Evolutionary conservation across 1,140 invertebrate genomes (phyloP).

Genomic region (Augochlora pura): DNA sequence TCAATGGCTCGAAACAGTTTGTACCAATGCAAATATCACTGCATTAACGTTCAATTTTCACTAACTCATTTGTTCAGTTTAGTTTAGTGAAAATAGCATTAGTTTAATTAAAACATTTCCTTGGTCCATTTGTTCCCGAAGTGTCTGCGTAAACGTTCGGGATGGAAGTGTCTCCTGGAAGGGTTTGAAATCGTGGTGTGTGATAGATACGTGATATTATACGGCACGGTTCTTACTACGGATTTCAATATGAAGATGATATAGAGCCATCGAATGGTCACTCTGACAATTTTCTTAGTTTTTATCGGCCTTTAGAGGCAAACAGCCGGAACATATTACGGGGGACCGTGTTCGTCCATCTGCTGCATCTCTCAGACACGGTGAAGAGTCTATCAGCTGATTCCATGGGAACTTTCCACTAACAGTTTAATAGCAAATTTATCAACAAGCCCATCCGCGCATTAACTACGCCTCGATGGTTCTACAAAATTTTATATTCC

Average conservation of each 20-base stretch:
- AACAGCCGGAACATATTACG: constrained; percentile 52
- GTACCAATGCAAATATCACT: too few relatives aligned
- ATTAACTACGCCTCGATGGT: background rate
- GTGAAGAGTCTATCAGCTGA: constrained; percentile 37
- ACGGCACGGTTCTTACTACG: background rate
- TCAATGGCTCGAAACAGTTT: too few relatives aligned
- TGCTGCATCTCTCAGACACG: constrained; percentile 40
- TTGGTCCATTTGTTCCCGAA: too few relatives aligned
- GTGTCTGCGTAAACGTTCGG: too few relatives aligned
- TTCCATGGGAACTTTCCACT: constrained; percentile 42
- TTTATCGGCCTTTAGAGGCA: constrained; percentile 28
- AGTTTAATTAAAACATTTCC: too few relatives aligned
- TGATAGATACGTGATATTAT: too few relatives aligned
- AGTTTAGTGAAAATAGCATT: too few relatives aligned
- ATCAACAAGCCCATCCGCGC: background rate
- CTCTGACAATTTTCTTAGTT: constrained; percentile 28
- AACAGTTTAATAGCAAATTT: constrained; percentile 28
- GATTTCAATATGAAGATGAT: background rate
- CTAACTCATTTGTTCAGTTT: too few relatives aligned
- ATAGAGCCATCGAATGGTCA: constrained; percentile 8
- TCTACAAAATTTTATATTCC: too few relatives aligned
- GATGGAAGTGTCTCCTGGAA: too few relatives aligned
- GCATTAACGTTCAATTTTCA: too few relatives aligned
- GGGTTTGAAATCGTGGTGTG: too few relatives aligned
- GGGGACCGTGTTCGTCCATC: constrained; percentile 53